These are phyloP conservation scores for Hypolimnas misippus DNA, from an alignment of 2,888 invertebrate species.

Conservation along the genomic window DNA sequence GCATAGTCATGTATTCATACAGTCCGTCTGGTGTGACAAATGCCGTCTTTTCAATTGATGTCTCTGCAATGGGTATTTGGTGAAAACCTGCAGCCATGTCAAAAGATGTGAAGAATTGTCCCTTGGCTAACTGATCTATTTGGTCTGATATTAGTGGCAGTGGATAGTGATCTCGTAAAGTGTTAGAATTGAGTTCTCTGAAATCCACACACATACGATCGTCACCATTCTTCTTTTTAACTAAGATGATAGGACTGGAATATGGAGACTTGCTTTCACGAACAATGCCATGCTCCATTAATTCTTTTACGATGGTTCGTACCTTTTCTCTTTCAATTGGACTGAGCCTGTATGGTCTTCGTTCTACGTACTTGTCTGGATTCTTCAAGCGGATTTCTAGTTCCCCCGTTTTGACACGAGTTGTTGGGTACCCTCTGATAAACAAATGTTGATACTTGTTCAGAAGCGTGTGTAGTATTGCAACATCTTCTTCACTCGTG, in stretches of 20 bases:
- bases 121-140: constrained; percentile 43
- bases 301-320: constrained; percentile 26
- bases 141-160: constrained; percentile 46
- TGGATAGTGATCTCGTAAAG: constrained; percentile 45
- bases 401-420: background rate
- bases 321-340: constrained; percentile 28
- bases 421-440: constrained; percentile 21
- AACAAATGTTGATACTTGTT: constrained; percentile 27
- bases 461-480: constrained; percentile 17
- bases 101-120: constrained; percentile 35
- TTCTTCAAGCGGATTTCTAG: constrained; percentile 26
- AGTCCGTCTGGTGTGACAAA: no score
- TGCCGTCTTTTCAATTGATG: no score
- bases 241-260: constrained; percentile 19
- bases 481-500: constrained; percentile 14
- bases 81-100: constrained; percentile 40
- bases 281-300: constrained; percentile 25
- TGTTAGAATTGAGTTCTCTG: constrained; percentile 44
- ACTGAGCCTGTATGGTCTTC: constrained; percentile 23
- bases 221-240: constrained; percentile 48
- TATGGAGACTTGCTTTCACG: constrained; percentile 37
- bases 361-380: constrained; percentile 22
- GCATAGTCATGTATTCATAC: background rate
- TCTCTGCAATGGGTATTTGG: no score
- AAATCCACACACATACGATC: constrained; percentile 49